These are phyloP conservation scores for Ceyx melanurus DNA, from an alignment of 2,113 vertebrate species.

Conservation along the genomic window DNA sequence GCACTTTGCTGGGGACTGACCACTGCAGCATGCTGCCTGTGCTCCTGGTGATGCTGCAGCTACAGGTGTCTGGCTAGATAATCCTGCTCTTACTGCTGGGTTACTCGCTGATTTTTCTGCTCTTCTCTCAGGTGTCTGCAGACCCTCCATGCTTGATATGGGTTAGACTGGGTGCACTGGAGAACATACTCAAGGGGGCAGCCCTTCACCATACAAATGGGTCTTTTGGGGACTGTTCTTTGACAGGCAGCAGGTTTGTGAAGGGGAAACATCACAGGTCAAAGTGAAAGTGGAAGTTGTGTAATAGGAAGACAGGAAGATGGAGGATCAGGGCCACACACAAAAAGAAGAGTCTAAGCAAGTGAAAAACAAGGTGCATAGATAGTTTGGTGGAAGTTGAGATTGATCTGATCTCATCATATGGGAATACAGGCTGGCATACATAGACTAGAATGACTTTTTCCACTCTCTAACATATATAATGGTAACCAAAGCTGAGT, in stretches of 20 bases:
- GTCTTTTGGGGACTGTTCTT: neutral
- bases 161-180: neutral
- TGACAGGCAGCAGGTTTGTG: neutral
- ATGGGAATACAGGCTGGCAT: neutral
- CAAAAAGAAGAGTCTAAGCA: neutral
- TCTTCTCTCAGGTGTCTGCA: neutral
- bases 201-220: slow-evolving; percentile 10
- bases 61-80: neutral
- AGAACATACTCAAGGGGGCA: slow-evolving; percentile 50
- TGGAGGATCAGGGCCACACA: neutral
- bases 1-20: neutral
- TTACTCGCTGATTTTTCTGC: neutral
- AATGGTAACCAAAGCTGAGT: neutral
- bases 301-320: neutral
- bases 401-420: neutral
- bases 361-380: neutral
- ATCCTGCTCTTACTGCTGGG: neutral
- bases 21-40: neutral
- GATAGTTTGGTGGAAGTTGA: neutral
- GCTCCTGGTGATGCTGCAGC: neutral
- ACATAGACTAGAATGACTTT: neutral
- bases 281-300: neutral
- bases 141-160: neutral
- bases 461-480: neutral
- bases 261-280: neutral